A percentile compares a stretch with the other conserved stretches of the same genome.
Evolutionary conservation across 35 echinoderm and acorn worm genomes (phyloP).

Genomic region (Hemicentrotus pulcherrimus): DNA sequence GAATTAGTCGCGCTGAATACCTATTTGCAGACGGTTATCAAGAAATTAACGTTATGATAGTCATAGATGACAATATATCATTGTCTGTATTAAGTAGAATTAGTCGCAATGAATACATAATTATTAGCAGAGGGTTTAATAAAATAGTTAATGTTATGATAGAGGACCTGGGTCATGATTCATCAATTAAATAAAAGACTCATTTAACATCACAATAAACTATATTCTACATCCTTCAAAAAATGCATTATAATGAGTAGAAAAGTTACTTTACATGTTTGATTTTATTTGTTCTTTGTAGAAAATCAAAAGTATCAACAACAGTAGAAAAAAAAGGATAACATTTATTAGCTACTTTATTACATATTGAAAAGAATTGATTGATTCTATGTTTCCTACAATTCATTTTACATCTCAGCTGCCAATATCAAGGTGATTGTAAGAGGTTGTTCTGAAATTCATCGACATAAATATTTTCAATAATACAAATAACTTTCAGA

Average conservation of each 20-base stretch:
- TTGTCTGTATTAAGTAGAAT: too few species aligned
- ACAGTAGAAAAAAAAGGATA: neutral
- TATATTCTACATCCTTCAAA: neutral
- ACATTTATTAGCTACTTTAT: neutral
- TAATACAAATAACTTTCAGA: neutral
- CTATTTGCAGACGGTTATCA: too few species aligned
- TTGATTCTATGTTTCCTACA: neutral
- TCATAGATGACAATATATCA: too few species aligned
- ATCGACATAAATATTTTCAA: neutral
- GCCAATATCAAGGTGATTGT: neutral
- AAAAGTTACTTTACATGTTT: neutral
- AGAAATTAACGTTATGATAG: too few species aligned
- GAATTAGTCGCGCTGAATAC: too few species aligned
- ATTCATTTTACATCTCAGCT: slow-evolving; percentile 18
- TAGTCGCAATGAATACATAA: too few species aligned
- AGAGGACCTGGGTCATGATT: neutral
- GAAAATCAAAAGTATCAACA: neutral
- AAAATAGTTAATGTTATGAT: too few species aligned
- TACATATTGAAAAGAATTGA: neutral
- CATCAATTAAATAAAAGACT: neutral
- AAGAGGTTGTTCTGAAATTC: neutral
- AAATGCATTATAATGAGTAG: neutral
- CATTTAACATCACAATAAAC: neutral
- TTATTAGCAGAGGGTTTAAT: too few species aligned
- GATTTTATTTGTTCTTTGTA: neutral